Conservation (phyloP, 2,113 vertebrate genomes). For the Macrotis lagotis region DNA sequence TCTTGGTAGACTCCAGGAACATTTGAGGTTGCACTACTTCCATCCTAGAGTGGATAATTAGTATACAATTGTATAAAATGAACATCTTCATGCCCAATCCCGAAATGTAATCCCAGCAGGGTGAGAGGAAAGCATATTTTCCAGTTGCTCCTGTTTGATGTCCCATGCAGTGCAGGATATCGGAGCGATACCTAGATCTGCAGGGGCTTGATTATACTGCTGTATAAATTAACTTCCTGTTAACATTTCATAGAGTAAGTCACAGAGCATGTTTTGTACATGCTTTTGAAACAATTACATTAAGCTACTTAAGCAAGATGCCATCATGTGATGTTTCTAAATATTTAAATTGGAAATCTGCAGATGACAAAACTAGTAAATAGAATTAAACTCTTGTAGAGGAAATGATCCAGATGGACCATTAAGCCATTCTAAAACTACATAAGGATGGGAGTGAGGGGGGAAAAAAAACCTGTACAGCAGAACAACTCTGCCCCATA, state of each 20-base stretch:
- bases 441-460: constrained; percentile 41
- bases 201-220: constrained; percentile 54
- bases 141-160: constrained; percentile 51
- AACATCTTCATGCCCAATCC: background rate
- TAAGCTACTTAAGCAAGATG: constrained; percentile 55
- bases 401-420: constrained; percentile 71
- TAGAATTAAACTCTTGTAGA: constrained; percentile 68
- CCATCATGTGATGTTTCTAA: constrained; percentile 62
- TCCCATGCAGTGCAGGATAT: background rate
- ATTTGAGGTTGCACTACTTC: constrained; percentile 11
- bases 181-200: constrained; percentile 9
- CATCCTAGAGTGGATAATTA: background rate
- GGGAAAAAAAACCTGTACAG: constrained; percentile 6
- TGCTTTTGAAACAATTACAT: constrained; percentile 56
- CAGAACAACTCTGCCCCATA: constrained; percentile 46
- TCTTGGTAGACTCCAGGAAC: background rate
- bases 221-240: constrained; percentile 52
- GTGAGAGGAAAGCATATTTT: constrained; percentile 31
- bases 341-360: constrained; percentile 71
- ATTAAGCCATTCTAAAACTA: constrained; percentile 66
- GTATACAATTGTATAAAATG: background rate
- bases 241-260: constrained; percentile 57
- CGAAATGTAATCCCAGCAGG: constrained; percentile 26
- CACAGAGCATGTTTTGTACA: constrained; percentile 44
- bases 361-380: constrained; percentile 69